Base-by-base conservation (phyloP, 2,113 vertebrate genomes). In the Holacanthus passer region DNA sequence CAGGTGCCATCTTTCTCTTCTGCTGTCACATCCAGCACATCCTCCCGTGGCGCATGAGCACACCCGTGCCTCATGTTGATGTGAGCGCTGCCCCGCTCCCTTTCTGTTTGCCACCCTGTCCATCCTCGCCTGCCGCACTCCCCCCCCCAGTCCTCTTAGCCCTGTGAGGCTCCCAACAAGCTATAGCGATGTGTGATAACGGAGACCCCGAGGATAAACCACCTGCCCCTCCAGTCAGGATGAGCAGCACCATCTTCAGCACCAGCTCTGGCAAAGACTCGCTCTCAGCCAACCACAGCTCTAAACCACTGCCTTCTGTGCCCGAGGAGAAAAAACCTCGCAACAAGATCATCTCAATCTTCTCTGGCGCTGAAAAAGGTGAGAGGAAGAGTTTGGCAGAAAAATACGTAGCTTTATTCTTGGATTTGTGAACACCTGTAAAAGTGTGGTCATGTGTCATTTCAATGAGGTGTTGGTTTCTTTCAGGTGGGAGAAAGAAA, bases 201-300 rank as follows among this genome's bases (percentile, higher is more conserved):
- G 97, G 97, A 87, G 97, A 98, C 91, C 93, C 97, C 16, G 98
- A 99, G 94, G 98, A 99, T 92, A 99, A 98, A 81, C 98, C 98
- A 39, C 98, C 98, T 2, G 98, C 98, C n/a, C 98, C 98, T 87
- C 98, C 98, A 0, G 97, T 99, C 84, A 95, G 98, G 45, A 97
- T 98, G 95, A 97, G 96, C 93, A 99, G 98, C 35, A 95, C 94
- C 58, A 97, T 97, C 90, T 96, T 99, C 89, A 96, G 95, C 86
- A 93, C 92, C 7, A 79, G 95, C 10, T 96, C 96, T 27, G 94
- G 95, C 82, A 99, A 99, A 94, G 98, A 99, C 89, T 95, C 93
- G 0, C 83, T 97, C 62, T 96, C 93, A 7, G 93, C 96, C 85
- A 99, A 99, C 93, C 98, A 99, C 94, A 98, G 96, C 94, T 95